Base-by-base conservation (phyloP, 2,113 vertebrate genomes). In the Paracanthobrama guichenoti region DNA sequence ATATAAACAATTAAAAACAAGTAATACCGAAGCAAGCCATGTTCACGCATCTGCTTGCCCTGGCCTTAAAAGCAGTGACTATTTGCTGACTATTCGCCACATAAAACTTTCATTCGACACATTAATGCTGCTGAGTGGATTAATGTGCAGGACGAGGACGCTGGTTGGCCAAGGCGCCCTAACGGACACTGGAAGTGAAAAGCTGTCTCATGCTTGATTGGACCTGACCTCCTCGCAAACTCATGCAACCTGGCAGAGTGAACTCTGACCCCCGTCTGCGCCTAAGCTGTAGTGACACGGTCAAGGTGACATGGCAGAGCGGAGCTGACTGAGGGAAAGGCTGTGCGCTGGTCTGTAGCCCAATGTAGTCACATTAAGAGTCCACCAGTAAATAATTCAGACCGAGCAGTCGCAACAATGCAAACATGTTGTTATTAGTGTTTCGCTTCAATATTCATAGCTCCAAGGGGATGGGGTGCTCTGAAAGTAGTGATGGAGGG, bases 401-500 rank as follows among this genome's bases (percentile, higher is more conserved):
- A 57, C 55, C 24, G 3, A 87, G 67, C 87, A 88, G 76, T 85
- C 84, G 81, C 44, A 74, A 80, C 48, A 85, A 69, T 88, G 82
- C 82, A 84, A 86, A 87, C 86, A 83, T 78, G 85, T 86, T 86
- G 67, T 80, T 84, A 87, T 87, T 87, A 87, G 60, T 84, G 77
- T 62, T 62, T 60, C 69, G 39, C 18, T 79, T 84, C 77, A 84
- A 84, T 87, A 87, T 87, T 84, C 59, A 87, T 84, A 64, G 62
- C 59, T 46, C 5, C 1, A n/a, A 73, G n/a, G 8, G 74, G 72
- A 44, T n/a, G 42, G 42, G 67, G 42, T 22, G 39, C n/a, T 35
- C 14, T 31, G 16, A 53, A 57, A 71, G 13, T 50, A 26, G 76
- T 7, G 28, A 78, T 50, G 67, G 35, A 50, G 48, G 14, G 22